Evolutionary conservation across 1,140 invertebrate species (phyloP), one percentile per base, ranked within the genome.

Genomic region (Drosophila kikkawai): DNA sequence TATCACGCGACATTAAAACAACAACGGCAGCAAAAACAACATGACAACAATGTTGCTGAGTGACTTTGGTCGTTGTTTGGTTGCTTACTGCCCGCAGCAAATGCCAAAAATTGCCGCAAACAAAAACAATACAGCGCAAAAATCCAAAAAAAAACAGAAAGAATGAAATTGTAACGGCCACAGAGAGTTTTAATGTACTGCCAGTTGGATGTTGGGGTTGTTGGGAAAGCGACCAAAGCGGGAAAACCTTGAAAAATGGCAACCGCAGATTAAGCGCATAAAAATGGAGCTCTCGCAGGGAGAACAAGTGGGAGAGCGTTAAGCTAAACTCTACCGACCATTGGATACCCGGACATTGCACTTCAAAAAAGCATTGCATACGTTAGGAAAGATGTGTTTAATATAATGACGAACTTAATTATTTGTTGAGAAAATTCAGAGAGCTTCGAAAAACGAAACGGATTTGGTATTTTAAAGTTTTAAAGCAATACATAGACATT

Each of bases 1-100:
- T 88, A 88, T 88, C 84, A 88, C 84, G 84, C 84, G 85, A 88
- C 84, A 88, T 90, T 90, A 90, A 88, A 88, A 90, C 85, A 88
- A 88, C 80, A 88, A 75, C 61, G 82, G 41, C 48, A 63, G 32
- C 71, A 76, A 70, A 50, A 80, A 55, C 74, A 82, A 53, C 50
- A 66, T 17, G 53, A 71, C 47, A 57, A 80, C 81, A 80, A 75
- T 80, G 77, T 81, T 75, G 48, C 64, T 42, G 39, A 66, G 66
- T 82, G 80, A 77, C 75, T 77, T 77, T 75, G 59, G 80, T 70
- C 67, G 60, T 63, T 71, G 71, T 76, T 79, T 48, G 64, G 61
- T 65, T 76, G 57, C 57, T 82, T 75, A 79, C 64, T 81, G 74
- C 80, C 80, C 84, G 77, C 84, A 87, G 84, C 84, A 88, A 87